Percentiles rank a stretch among this genome's conserved stretches.
Conservation (phyloP, 2,113 vertebrate genomes). For the Vombatus ursinus region DNA sequence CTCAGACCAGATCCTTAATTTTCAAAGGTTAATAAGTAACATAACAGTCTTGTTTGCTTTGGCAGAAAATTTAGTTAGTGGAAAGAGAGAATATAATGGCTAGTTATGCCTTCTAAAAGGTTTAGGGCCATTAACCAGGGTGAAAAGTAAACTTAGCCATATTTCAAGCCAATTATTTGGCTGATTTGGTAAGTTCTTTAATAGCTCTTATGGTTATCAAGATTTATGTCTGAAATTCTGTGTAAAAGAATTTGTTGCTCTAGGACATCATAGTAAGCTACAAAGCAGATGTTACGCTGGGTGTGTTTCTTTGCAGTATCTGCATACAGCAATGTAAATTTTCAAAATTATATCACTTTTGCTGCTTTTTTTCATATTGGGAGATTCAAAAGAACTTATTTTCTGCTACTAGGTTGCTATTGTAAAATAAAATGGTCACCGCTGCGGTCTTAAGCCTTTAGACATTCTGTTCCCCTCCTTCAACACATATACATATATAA, state of each 20-base stretch:
- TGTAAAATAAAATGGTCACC: not conserved
- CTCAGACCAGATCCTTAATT: not conserved
- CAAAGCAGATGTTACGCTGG: not conserved
- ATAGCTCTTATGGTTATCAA: not conserved
- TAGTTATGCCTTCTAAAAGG: not conserved
- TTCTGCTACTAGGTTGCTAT: not conserved
- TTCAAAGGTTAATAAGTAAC: not conserved
- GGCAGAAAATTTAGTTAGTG: not conserved
- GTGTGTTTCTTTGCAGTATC: not conserved
- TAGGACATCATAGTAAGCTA: not conserved
- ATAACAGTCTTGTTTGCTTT: not conserved
- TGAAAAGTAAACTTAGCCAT: not conserved
- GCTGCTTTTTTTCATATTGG: accelerated
- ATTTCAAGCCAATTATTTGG: no score
- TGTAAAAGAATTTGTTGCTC: not conserved
- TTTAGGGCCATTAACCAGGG: accelerated
- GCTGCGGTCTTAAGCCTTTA: not conserved
- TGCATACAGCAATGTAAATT: not conserved
- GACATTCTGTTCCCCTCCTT: not conserved
- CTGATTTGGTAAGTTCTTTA: not conserved
- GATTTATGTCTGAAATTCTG: not conserved
- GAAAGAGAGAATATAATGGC: not conserved
- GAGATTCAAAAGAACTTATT: not conserved
- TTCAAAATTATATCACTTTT: not conserved
- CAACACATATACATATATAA: accelerated